A percentile compares a stretch with the other conserved stretches of the same genome.
These are phyloP conservation scores for Triplophysa tibetana DNA, from an alignment of 2,113 vertebrate genomes.

Conservation along the genomic window DNA sequence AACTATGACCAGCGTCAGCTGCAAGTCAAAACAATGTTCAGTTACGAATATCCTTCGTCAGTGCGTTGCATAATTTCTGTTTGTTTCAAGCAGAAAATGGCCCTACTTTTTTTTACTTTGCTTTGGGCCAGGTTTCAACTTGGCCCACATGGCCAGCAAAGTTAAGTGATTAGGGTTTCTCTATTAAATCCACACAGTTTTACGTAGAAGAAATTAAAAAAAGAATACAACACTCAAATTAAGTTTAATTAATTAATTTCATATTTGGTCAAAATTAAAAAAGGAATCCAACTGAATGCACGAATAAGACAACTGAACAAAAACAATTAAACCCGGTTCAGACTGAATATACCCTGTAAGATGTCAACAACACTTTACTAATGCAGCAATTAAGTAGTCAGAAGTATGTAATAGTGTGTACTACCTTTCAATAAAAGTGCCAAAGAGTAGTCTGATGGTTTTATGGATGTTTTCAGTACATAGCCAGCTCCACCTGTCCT, in stretches of 20 bases:
- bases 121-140: too few relatives aligned
- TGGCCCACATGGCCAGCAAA: too few relatives aligned
- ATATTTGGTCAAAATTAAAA: neutral
- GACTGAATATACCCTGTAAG: neutral
- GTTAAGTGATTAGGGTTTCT: too few relatives aligned
- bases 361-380: neutral
- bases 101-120: constrained; percentile 4
- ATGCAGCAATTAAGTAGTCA: neutral
- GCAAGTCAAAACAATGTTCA: neutral
- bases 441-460: constrained; percentile 82
- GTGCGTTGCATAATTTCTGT: neutral
- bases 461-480: constrained; percentile 89
- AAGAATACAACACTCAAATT: neutral
- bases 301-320: too few relatives aligned
- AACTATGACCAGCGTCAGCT: neutral
- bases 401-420: neutral
- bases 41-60: neutral
- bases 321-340: neutral
- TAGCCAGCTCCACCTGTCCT: constrained; percentile 90
- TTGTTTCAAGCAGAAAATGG: neutral
- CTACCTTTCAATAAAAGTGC: constrained; percentile 89
- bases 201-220: too few relatives aligned
- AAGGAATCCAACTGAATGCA: neutral
- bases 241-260: neutral
- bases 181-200: too few relatives aligned